phyloP scores from a whole-genome alignment of 30 jellyfish, hydroid and myxozoan genomes.

The Hydractinia echinata region DNA sequence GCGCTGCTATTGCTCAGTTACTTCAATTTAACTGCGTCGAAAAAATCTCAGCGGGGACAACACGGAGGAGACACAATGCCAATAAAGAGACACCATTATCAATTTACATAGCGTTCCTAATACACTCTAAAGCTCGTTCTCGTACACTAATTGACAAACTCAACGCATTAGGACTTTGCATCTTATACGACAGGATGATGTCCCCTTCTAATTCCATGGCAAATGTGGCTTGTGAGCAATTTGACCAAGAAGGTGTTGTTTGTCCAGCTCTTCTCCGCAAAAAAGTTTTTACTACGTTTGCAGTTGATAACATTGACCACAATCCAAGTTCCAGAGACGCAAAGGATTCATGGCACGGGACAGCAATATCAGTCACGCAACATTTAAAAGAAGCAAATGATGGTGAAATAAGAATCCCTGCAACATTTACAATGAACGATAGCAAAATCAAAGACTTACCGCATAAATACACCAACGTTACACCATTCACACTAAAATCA shows the following conservation, averaged over 20 bases:
- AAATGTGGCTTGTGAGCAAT: not conserved
- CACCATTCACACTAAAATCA: conserved; percentile 4
- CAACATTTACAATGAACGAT: too few relatives aligned
- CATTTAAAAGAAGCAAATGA: too few relatives aligned
- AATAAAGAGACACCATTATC: conserved; percentile 2
- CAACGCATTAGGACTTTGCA: not conserved
- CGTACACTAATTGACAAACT: not conserved
- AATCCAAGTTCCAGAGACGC: too few relatives aligned
- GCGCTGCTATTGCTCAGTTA: not conserved
- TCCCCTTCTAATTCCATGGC: not conserved
- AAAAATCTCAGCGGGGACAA: not conserved
- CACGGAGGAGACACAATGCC: not conserved
- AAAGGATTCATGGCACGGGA: too few relatives aligned
- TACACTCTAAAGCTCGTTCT: not conserved
- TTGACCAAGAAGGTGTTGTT: not conserved
- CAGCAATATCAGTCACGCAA: too few relatives aligned
- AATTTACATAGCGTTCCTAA: too few relatives aligned
- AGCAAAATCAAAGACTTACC: not conserved
- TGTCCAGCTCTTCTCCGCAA: not conserved
- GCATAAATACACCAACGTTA: not conserved
- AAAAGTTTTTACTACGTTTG: not conserved
- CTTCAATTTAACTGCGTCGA: not conserved
- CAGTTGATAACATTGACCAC: too few relatives aligned
- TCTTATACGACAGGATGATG: not conserved
- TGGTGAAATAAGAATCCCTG: too few relatives aligned